phyloP scores from a whole-genome alignment of 1,140 invertebrate species.

The Melipona quadrifasciata region DNA sequence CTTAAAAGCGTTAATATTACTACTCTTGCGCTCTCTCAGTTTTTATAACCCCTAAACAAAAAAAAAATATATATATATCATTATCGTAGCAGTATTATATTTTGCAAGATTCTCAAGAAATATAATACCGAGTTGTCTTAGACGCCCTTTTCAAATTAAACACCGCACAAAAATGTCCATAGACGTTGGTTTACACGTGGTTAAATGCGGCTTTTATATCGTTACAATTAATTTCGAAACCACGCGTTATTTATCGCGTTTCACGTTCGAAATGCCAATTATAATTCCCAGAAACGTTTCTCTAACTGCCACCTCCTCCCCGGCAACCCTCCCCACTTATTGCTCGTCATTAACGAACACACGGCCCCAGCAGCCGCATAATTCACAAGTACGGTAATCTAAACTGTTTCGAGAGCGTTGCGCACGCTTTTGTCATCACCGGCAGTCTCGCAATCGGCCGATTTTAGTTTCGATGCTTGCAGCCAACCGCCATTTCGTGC shows the following conservation, averaged over 20 bases:
- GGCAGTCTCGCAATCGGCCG: neutral
- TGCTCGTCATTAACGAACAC: slow-evolving; percentile 23
- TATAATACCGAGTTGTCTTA: no score
- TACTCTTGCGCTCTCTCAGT: no score
- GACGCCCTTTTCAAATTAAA: neutral
- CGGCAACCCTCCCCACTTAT: neutral
- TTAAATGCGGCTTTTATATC: neutral
- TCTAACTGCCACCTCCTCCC: neutral
- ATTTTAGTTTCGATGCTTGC: neutral
- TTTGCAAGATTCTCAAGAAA: no score
- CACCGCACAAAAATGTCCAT: neutral
- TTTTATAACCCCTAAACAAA: no score
- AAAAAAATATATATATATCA: no score
- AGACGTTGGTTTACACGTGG: neutral
- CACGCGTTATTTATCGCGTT: neutral
- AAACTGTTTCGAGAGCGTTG: slow-evolving; percentile 20
- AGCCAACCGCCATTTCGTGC: neutral
- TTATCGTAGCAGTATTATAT: no score
- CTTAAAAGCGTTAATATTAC: no score
- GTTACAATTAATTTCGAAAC: neutral
- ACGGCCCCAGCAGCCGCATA: neutral
- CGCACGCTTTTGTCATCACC: slow-evolving; percentile 2
- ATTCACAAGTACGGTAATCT: slow-evolving; percentile 19
- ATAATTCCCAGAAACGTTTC: slow-evolving; percentile 17
- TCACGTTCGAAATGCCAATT: slow-evolving; percentile 13